These are phyloP conservation scores for Sminthurides aquaticus DNA, from an alignment of 2,888 invertebrate genomes.

Conservation along the genomic window DNA sequence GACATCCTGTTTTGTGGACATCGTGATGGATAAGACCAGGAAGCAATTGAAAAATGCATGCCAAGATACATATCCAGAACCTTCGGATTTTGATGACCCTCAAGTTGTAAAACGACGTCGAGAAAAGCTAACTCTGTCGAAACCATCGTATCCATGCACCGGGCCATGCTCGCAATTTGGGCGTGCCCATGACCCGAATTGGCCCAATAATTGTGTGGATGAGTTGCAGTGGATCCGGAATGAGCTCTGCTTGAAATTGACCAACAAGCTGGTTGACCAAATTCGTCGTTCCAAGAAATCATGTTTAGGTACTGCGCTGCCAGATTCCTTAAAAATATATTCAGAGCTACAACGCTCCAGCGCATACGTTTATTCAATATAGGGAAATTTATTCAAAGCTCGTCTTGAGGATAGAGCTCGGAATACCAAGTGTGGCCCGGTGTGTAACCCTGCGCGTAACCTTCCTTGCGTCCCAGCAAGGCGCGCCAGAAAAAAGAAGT, in stretches of 20 bases:
- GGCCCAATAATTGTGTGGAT: slow-evolving; percentile 7
- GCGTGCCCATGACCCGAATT: neutral
- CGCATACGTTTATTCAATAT: neutral
- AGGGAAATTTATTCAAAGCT: neutral
- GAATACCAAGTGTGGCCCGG: neutral
- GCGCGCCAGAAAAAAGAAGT: neutral
- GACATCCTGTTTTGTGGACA: slow-evolving; percentile 17
- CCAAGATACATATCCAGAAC: neutral
- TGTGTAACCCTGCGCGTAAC: neutral
- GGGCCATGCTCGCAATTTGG: slow-evolving; percentile 21
- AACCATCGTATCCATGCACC: slow-evolving; percentile 12
- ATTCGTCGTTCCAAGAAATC: slow-evolving; percentile 1
- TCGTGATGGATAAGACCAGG: slow-evolving; percentile 10
- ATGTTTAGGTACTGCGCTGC: neutral
- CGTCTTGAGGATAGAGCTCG: neutral
- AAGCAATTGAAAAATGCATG: neutral
- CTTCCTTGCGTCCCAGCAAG: neutral
- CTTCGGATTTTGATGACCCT: slow-evolving; percentile 11
- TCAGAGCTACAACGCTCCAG: no score
- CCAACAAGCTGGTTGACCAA: neutral
- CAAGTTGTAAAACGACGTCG: neutral
- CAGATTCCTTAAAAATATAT: no score
- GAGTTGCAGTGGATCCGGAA: slow-evolving; percentile 11
- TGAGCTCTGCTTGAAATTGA: slow-evolving; percentile 6
- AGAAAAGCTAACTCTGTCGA: slow-evolving; percentile 3